Evolutionary conservation across 2,888 invertebrate species (phyloP), one percentile per base, ranked within the genome.

Genomic region (Chouioia cunea): DNA sequence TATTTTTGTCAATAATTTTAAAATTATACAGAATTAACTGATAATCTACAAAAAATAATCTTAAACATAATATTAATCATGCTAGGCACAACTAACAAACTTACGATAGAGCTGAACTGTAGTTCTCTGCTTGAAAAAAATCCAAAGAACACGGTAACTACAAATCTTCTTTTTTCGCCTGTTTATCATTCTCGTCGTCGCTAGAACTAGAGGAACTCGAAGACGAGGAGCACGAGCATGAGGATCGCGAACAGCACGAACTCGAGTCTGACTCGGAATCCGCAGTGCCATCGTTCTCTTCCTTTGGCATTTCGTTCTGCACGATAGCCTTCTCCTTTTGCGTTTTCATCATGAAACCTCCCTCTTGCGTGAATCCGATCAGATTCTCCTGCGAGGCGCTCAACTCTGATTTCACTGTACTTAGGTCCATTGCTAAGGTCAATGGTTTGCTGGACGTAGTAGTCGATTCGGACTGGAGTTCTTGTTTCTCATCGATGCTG

Each of bases 221-320:
- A 27, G 54, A 44, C 15, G 66, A 64, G 27, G 27, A 43, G 50
- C 54, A 65, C 12, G 65, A 64, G 22, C 72, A 73, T 14, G 62
- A 75, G 43, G 66, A 65, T 63, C 65, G 53, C 46, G 75, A 74
- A 16, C 60, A 70, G 23, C 65, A 69, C 18, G 67, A 74, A 68
- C 71, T 71, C 36, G 74, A 74, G 14, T 52, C 59, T 12, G 65
- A 72, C 63, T 53, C 44, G n/a, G 60, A 62, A 20, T 46, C 52
- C 18, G 53, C 10, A 57, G 14, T 44, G 16, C n/a, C 22, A 44
- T 46, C 23, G 18, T 50, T 65, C 20, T 16, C 36, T 50, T 58
- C 54, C 44, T 36, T 36, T 36, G 23, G 3, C 14, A 59, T 10
- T 6, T 14, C 20, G 16, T 44, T 52, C 6, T 10, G 22, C 36